A percentile compares a stretch with the other conserved stretches of the same genome.
Evolutionary conservation across 2,113 vertebrate genomes (phyloP).

Genomic region (Rostratula benghalensis): DNA sequence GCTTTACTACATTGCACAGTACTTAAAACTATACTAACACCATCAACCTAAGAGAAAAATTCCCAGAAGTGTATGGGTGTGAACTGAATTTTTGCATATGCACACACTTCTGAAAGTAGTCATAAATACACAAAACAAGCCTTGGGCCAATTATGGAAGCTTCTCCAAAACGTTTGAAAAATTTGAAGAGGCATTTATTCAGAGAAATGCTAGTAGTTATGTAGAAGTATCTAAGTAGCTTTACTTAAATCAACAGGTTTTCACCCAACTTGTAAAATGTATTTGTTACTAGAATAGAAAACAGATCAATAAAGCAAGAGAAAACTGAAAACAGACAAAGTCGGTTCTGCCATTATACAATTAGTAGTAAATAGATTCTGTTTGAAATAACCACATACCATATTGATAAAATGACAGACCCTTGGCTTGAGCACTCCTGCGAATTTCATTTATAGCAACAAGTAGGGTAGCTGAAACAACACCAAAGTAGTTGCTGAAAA

Average conservation of each 20-base stretch:
- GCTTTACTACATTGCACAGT: not conserved
- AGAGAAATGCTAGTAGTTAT: not conserved
- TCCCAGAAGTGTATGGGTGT: not conserved
- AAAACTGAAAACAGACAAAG: not conserved
- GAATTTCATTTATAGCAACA: constrained; percentile 95
- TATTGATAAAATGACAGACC: constrained; percentile 93
- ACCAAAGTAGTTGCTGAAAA: constrained; percentile 28
- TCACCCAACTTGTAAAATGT: not conserved
- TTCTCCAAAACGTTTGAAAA: not conserved
- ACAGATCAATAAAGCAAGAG: not conserved
- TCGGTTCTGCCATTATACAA: not conserved
- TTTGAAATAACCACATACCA: constrained; percentile 77
- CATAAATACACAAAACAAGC: not conserved
- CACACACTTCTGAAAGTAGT: not conserved
- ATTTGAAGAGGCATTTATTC: not conserved
- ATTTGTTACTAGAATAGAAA: not conserved
- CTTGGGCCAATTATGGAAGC: not conserved
- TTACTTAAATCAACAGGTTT: not conserved
- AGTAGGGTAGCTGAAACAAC: constrained; percentile 89
- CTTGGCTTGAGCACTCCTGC: constrained; percentile 84
- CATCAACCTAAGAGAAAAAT: not conserved
- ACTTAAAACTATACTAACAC: not conserved
- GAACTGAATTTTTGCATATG: not conserved
- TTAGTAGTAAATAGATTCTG: not conserved
- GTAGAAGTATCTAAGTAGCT: not conserved